Evolutionary conservation across 2,797 vertebrate species (phyloP).

Genomic region (Eremophila alpestris): DNA sequence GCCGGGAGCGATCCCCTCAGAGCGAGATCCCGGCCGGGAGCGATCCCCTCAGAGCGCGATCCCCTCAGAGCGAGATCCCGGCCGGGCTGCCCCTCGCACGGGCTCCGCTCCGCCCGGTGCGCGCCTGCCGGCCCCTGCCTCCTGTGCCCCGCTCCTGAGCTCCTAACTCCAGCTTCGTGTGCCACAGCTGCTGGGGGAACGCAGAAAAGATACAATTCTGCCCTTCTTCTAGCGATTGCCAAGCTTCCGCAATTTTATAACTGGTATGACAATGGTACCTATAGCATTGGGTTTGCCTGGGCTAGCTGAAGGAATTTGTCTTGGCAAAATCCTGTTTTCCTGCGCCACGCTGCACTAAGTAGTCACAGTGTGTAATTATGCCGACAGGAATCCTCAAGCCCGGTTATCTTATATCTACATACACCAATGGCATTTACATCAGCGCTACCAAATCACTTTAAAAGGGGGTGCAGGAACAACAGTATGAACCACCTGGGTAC

Average conservation of each 20-base stretch:
- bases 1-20: not conserved
- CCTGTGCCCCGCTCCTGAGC: not conserved
- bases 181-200: rapidly evolving
- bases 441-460: not conserved
- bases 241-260: not conserved
- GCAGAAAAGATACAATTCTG: not conserved
- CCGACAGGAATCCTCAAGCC: not conserved
- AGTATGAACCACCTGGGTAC: not conserved
- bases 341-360: not conserved
- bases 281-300: not conserved
- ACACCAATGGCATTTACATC: not conserved
- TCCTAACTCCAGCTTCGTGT: rapidly evolving
- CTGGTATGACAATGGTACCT: not conserved
- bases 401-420: not conserved
- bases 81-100: not conserved
- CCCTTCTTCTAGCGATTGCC: not conserved
- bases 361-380: not conserved
- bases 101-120: not conserved
- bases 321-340: not conserved
- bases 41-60: too few relatives aligned
- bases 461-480: not conserved
- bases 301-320: not conserved
- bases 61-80: rapidly evolving
- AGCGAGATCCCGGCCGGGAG: not conserved
- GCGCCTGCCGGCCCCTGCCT: not conserved